phyloP scores from a whole-genome alignment of 2,113 vertebrate genomes.

The Dipodomys merriami region DNA sequence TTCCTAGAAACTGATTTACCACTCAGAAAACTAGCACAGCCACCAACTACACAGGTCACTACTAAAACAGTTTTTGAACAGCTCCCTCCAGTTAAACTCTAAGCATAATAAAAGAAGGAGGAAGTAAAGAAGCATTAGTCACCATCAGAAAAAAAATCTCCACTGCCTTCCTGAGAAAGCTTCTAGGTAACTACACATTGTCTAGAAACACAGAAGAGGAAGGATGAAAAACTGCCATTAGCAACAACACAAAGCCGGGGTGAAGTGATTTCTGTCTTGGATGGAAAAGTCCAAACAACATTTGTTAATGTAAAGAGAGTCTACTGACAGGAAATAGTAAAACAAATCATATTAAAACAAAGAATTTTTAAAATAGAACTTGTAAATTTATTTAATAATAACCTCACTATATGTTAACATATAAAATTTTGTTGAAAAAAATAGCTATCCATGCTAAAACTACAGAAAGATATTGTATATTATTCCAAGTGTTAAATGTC shows the following conservation, averaged over 20 bases:
- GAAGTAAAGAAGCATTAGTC: constrained; percentile 43
- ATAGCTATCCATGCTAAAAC: background rate
- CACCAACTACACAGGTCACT: background rate
- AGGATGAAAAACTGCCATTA: background rate
- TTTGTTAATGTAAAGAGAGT: background rate
- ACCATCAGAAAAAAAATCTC: background rate
- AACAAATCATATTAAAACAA: background rate
- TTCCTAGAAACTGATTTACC: constrained; percentile 39
- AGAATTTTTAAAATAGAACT: background rate
- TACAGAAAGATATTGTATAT: background rate
- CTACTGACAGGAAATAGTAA: background rate
- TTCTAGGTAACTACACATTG: background rate
- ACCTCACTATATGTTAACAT: background rate
- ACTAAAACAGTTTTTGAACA: background rate
- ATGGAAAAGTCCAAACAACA: background rate
- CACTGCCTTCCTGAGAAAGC: background rate
- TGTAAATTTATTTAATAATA: constrained; percentile 4
- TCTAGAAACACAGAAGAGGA: background rate
- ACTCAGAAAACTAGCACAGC: background rate
- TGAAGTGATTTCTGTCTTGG: background rate
- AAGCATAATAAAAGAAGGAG: constrained; percentile 9
- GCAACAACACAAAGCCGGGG: background rate
- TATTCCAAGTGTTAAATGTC: background rate
- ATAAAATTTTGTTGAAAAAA: constrained; percentile 38
- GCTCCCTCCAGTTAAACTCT: background rate